A percentile compares a stretch with the other conserved stretches of the same genome.
phyloP scores from a whole-genome alignment of 1,140 invertebrate genomes.

The Ganaspis sp. region DNA sequence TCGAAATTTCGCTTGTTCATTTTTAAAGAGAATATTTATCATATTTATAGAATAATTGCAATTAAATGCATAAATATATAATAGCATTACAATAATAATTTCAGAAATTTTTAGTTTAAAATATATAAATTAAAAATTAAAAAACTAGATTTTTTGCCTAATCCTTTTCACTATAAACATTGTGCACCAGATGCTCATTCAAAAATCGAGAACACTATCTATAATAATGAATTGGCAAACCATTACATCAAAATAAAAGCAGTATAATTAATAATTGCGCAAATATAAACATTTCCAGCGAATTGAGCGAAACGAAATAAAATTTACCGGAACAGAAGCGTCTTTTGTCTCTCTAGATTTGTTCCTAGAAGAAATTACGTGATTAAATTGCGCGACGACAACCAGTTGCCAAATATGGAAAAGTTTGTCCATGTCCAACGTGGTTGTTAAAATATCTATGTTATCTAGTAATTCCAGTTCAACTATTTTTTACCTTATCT shows the following conservation, averaged over 20 bases:
- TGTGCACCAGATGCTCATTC: too few relatives aligned
- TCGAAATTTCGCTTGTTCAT: too few relatives aligned
- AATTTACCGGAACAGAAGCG: slow-evolving; percentile 9
- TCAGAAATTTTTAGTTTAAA: too few relatives aligned
- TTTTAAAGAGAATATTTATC: too few relatives aligned
- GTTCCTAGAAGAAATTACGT: background rate
- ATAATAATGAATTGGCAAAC: background rate
- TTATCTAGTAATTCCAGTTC: background rate
- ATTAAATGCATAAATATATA: too few relatives aligned
- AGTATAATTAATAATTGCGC: background rate
- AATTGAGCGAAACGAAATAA: slow-evolving; percentile 6
- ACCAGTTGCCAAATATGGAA: background rate
- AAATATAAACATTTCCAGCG: background rate
- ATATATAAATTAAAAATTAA: too few relatives aligned
- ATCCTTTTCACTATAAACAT: too few relatives aligned
- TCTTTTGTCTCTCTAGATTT: background rate
- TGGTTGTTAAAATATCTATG: background rate
- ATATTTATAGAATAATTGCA: too few relatives aligned
- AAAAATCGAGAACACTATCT: background rate
- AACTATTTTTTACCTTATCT: too few relatives aligned
- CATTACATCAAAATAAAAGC: background rate
- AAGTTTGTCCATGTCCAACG: background rate
- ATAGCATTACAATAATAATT: too few relatives aligned
- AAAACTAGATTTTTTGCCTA: too few relatives aligned
- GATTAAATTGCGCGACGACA: background rate